Percentiles rank a stretch among this genome's conserved stretches.
These are phyloP conservation scores for Sceliomorpha sp. DNA, from an alignment of 2,888 invertebrate genomes.

Conservation along the genomic window DNA sequence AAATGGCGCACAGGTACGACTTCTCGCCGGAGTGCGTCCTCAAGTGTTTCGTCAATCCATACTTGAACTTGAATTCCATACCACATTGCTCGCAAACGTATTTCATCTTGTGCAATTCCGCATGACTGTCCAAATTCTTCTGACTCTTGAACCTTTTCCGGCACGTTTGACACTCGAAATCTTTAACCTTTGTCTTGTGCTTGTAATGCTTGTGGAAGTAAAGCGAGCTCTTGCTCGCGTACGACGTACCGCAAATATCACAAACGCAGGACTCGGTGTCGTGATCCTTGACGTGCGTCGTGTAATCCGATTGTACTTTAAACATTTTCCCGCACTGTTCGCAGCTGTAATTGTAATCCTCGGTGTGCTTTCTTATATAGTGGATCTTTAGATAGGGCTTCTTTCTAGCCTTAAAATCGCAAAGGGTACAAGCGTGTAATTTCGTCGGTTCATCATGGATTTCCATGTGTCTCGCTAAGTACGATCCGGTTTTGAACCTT, in stretches of 20 bases:
- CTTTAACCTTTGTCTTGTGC: constrained; percentile 70
- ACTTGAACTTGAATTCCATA: constrained; percentile 73
- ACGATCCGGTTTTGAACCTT: constrained; percentile 69
- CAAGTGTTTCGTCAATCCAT: constrained; percentile 70
- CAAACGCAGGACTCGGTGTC: constrained; percentile 72
- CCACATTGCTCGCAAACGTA: constrained; percentile 76
- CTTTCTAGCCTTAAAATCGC: constrained; percentile 71
- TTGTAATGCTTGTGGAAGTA: constrained; percentile 75
- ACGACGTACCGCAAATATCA: constrained; percentile 73
- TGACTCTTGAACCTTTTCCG: constrained; percentile 72
- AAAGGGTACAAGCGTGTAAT: constrained; percentile 66
- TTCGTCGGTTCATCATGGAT: constrained; percentile 69
- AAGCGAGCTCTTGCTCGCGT: constrained; percentile 71
- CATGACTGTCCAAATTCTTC: constrained; percentile 70
- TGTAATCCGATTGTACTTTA: constrained; percentile 82
- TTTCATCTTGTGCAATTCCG: constrained; percentile 70
- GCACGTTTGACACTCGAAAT: constrained; percentile 69
- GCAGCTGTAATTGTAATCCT: constrained; percentile 81
- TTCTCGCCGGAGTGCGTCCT: constrained; percentile 73
- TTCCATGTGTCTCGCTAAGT: constrained; percentile 71
- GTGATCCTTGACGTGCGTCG: constrained; percentile 81
- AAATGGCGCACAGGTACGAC: constrained; percentile 71
- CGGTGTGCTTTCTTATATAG: constrained; percentile 72
- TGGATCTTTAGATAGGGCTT: constrained; percentile 74
- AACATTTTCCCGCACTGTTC: constrained; percentile 82